Base-by-base conservation (phyloP, 2,888 invertebrate species). In the Acronicta aceris region DNA sequence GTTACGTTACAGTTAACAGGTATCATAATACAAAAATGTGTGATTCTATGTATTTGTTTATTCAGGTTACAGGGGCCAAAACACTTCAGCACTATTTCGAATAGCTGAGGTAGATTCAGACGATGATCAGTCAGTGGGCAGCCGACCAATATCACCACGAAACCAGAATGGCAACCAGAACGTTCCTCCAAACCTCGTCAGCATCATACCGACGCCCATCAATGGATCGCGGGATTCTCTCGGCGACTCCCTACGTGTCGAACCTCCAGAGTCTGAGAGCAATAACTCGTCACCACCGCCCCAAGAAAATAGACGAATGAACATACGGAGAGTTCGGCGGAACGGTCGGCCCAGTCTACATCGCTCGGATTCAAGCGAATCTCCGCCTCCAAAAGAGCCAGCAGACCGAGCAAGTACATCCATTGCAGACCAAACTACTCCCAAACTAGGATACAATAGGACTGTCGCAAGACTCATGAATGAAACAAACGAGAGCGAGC, bases 101-200 rank as follows among this genome's bases (percentile, higher is more conserved):
- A 93, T 95, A 86, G 92, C 95, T 59, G 92, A 95, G 87, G 93
- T 95, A 63, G 96, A 96, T 79, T 96, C 96, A 0, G 96, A 96
- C 74, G 96, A 96, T 74, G 96, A 96, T 73, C 95, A 95, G 59
- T 93, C 95, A 5, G 86, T 83, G 2, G 81, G 89, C 72, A 93
- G 93, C 56, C 86, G 89, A 21, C 91, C 94, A 0, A 85, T 90
- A 74, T 93, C 94, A 6, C 93, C 93, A 0, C 72, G 89, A 8
- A 84, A 81, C 61, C 89, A 87, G 41, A 87, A 79, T 65, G 79
- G 74, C 51, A 81, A 68, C 60, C 85, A 83, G 41, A 82, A 71
- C 81, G 79, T 88, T 65, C 91, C 90, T 1, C 74, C 83, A 54
- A 95, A 95, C 77, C 92, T 96, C 61, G 86, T 96, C 61, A 95